phyloP scores from a whole-genome alignment of 2,888 invertebrate species.

The Creontiades dilutus region DNA sequence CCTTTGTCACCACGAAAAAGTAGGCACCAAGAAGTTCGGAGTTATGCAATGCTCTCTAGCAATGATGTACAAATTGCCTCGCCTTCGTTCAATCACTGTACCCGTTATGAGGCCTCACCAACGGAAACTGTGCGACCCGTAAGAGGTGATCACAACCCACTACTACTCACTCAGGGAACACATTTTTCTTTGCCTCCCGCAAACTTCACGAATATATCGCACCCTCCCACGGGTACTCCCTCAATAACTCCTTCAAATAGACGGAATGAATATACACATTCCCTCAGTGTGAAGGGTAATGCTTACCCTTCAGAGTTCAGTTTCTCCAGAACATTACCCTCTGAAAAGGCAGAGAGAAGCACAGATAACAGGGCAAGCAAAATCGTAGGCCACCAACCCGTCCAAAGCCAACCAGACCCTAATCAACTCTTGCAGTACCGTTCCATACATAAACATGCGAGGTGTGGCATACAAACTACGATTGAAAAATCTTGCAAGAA shows the following conservation, averaged over 20 bases:
- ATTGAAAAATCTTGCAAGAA: not conserved
- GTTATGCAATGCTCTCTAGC: not conserved
- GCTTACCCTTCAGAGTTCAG: not conserved
- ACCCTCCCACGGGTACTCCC: not conserved
- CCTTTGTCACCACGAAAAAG: not conserved
- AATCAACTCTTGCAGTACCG: not conserved
- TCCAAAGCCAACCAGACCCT: not conserved
- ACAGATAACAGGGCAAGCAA: not conserved
- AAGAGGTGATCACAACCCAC: not conserved
- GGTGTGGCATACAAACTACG: not conserved
- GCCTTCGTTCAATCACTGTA: not conserved
- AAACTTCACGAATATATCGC: not conserved
- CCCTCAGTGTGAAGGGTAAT: not conserved
- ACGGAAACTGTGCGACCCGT: too few relatives aligned
- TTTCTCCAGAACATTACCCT: not conserved
- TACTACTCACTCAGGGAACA: not conserved
- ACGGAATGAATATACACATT: not conserved
- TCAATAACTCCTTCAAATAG: not conserved
- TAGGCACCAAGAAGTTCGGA: not conserved
- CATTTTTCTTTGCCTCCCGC: not conserved
- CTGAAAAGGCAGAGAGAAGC: not conserved
- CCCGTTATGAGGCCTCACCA: not conserved
- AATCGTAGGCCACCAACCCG: not conserved
- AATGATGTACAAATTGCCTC: not conserved
- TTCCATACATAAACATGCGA: not conserved